Conservation (phyloP, 2,888 invertebrate genomes). For the Lobophora halterata region DNA sequence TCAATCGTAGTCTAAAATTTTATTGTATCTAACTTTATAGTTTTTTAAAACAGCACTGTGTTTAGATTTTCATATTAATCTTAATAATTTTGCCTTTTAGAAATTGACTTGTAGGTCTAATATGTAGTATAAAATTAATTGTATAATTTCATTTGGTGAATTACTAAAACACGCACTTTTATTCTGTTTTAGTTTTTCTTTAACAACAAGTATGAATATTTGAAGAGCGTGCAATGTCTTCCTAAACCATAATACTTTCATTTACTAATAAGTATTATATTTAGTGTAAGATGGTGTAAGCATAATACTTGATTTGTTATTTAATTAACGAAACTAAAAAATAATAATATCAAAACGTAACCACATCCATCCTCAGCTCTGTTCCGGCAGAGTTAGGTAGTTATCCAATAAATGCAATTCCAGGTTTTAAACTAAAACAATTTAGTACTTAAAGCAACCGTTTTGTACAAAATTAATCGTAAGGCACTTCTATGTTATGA, state of each 20-base stretch:
- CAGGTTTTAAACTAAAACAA: slow-evolving; percentile 56
- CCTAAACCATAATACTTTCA: too few relatives aligned
- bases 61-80: slow-evolving; percentile 27
- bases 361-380: slow-evolving; percentile 49
- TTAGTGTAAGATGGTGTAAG: too few relatives aligned
- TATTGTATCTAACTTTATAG: too few relatives aligned
- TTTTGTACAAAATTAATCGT: slow-evolving; percentile 68
- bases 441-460: slow-evolving; percentile 54
- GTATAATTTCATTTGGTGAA: too few relatives aligned
- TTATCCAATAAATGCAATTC: slow-evolving; percentile 71
- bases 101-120: slow-evolving; percentile 64
- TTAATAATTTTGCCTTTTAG: slow-evolving; percentile 31
- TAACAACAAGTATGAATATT: too few relatives aligned
- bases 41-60: slow-evolving; percentile 31
- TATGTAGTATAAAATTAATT: slow-evolving; percentile 26
- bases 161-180: too few relatives aligned
- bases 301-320: slow-evolving; percentile 2
- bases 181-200: too few relatives aligned
- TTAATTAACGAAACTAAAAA: slow-evolving; percentile 31
- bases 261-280: too few relatives aligned
- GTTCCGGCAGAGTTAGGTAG: slow-evolving; percentile 52
- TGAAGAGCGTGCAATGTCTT: too few relatives aligned
- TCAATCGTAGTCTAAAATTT: slow-evolving; percentile 9
- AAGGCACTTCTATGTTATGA: slow-evolving; percentile 79
- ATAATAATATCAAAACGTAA: slow-evolving; percentile 43